phyloP scores from a whole-genome alignment of 2,797 vertebrate genomes.

The Paramormyrops hopkinsi region DNA sequence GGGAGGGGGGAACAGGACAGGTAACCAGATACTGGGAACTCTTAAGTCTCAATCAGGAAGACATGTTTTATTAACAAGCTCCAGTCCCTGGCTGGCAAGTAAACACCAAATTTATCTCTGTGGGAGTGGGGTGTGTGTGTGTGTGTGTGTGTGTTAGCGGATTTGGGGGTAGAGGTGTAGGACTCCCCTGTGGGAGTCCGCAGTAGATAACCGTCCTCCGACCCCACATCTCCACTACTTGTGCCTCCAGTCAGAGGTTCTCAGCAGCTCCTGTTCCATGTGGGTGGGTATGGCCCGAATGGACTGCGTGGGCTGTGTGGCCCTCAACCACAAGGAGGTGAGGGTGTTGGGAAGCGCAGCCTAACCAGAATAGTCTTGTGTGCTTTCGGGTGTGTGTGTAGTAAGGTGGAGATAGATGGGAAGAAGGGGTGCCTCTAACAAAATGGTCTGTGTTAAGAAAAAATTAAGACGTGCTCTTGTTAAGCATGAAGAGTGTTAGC shows the following conservation, averaged over 20 bases:
- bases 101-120: constrained; percentile 43
- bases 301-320: constrained; percentile 42
- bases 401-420: not conserved
- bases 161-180: constrained; percentile 21
- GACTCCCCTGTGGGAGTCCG: constrained; percentile 8
- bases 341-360: constrained; percentile 43
- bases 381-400: constrained; percentile 11
- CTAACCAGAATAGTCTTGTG: constrained; percentile 34
- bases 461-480: not conserved
- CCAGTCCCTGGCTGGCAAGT: constrained; percentile 33
- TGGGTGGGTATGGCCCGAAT: constrained; percentile 46
- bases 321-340: constrained; percentile 61
- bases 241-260: constrained; percentile 44
- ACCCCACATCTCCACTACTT: constrained; percentile 39
- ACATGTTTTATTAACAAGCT: constrained; percentile 63
- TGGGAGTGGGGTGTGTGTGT: constrained; percentile 23
- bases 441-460: not conserved
- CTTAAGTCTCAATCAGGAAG: constrained; percentile 31
- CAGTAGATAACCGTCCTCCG: constrained; percentile 15
- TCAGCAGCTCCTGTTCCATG: constrained; percentile 51
- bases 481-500: constrained; percentile 1
- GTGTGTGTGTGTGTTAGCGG: constrained; percentile 26
- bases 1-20: constrained; percentile 37
- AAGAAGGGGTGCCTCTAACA: not conserved
- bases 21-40: constrained; percentile 57